Evolutionary conservation across 2,113 vertebrate species (phyloP).

Genomic region (Rhodinocichla rosea): DNA sequence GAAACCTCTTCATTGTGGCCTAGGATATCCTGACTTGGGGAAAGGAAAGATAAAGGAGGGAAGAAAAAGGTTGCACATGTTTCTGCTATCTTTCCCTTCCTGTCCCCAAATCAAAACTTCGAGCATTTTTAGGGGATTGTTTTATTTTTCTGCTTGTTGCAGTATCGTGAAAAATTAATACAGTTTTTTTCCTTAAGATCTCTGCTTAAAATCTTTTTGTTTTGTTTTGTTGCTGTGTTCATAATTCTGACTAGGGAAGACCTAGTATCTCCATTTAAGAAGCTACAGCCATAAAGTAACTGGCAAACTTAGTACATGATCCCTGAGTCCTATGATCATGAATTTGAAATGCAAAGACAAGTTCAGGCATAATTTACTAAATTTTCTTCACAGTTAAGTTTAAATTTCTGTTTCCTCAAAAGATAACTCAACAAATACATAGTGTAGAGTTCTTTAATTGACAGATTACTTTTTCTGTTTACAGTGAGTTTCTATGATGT

Average conservation of each 20-base stretch:
- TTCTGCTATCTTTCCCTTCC: neutral
- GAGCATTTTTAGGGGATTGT: neutral
- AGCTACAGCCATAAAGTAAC: neutral
- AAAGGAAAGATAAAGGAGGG: neutral
- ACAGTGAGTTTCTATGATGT: conserved; percentile 92
- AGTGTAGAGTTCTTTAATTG: neutral
- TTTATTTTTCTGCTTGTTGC: neutral
- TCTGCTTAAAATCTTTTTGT: neutral
- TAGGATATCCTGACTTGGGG: neutral
- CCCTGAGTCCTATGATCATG: neutral
- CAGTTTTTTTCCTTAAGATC: neutral
- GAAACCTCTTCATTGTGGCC: neutral
- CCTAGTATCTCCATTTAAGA: neutral
- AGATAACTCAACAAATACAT: neutral
- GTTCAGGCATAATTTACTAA: neutral
- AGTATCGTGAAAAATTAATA: neutral
- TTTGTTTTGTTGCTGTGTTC: neutral
- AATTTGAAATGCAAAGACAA: neutral
- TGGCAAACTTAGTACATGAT: neutral
- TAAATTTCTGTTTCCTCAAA: neutral
- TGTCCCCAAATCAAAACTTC: neutral
- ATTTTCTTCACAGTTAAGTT: neutral
- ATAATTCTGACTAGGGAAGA: neutral
- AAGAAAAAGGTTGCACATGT: neutral
- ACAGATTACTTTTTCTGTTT: conserved; percentile 21